These are phyloP conservation scores for Scytalopus superciliaris DNA, from an alignment of 2,113 vertebrate genomes.

Conservation along the genomic window DNA sequence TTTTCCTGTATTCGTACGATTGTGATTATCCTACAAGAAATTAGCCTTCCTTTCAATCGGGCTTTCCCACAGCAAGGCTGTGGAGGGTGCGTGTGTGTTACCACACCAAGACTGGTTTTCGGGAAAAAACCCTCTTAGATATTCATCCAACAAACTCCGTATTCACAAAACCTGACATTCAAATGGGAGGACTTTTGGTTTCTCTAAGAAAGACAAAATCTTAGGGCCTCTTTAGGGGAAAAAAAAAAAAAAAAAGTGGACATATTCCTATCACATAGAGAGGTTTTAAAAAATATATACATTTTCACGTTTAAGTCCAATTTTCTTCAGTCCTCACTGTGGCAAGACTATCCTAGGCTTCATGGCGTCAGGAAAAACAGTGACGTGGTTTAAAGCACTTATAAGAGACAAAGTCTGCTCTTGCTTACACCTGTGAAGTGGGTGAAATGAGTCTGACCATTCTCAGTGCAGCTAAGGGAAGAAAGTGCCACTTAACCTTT, in stretches of 20 bases:
- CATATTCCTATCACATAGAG: neutral
- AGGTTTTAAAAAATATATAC: neutral
- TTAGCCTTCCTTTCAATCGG: neutral
- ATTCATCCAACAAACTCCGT: neutral
- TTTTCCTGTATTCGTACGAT: neutral
- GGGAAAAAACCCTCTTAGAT: fast-evolving
- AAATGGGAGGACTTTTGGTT: neutral
- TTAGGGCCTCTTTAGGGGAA: neutral
- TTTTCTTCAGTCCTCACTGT: neutral
- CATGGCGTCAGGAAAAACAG: neutral
- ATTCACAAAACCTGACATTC: neutral
- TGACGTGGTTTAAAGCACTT: neutral
- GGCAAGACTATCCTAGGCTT: neutral
- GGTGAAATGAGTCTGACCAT: neutral
- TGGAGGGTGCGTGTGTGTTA: neutral
- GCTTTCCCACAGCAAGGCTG: neutral
- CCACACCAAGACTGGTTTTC: neutral
- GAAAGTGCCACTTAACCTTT: neutral
- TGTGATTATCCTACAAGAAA: neutral
- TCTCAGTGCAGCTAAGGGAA: neutral
- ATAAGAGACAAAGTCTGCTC: neutral
- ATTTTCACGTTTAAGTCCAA: neutral
- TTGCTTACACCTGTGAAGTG: neutral
- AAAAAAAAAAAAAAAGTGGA: neutral
- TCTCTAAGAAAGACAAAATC: neutral